Evolutionary conservation across 23 tunicate genomes (phyloP).

Genomic region (Halocynthia roretzi): DNA sequence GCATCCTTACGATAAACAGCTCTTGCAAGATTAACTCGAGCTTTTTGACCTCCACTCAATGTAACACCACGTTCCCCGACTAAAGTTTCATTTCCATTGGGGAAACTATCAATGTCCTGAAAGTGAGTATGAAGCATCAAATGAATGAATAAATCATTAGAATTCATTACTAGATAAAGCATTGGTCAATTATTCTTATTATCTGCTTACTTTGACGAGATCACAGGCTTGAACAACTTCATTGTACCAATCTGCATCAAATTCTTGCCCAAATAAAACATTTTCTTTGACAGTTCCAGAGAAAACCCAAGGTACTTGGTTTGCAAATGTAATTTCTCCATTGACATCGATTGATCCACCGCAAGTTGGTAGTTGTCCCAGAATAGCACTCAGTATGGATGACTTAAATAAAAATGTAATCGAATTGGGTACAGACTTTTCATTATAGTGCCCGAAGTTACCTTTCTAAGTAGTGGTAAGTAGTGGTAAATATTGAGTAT

Average conservation of each 20-base stretch:
- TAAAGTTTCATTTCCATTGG: slow-evolving; percentile 63
- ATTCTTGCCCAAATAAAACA: slow-evolving; percentile 24
- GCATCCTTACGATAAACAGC: slow-evolving; percentile 56
- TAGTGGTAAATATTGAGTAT: too few relatives aligned
- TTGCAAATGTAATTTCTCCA: slow-evolving; percentile 18
- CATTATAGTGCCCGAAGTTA: too few relatives aligned
- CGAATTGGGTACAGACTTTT: too few relatives aligned
- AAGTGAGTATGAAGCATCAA: background rate
- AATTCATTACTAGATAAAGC: too few relatives aligned
- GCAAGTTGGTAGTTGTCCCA: background rate
- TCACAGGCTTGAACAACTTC: slow-evolving; percentile 24
- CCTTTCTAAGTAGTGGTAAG: too few relatives aligned
- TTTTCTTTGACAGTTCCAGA: slow-evolving; percentile 34
- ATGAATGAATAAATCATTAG: too few relatives aligned
- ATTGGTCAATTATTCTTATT: too few relatives aligned
- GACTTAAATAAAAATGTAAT: too few relatives aligned
- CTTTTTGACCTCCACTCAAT: slow-evolving; percentile 96
- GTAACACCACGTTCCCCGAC: slow-evolving; percentile 95
- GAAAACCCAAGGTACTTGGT: slow-evolving; percentile 36
- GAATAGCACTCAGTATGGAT: too few relatives aligned
- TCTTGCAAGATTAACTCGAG: slow-evolving; percentile 87
- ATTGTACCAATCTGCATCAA: slow-evolving; percentile 24
- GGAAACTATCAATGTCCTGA: slow-evolving; percentile 59
- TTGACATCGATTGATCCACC: slow-evolving; percentile 14
- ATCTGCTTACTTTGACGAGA: background rate